Evolutionary conservation across 2,797 vertebrate genomes (phyloP).

Genomic region (Hemitrygon akajei): DNA sequence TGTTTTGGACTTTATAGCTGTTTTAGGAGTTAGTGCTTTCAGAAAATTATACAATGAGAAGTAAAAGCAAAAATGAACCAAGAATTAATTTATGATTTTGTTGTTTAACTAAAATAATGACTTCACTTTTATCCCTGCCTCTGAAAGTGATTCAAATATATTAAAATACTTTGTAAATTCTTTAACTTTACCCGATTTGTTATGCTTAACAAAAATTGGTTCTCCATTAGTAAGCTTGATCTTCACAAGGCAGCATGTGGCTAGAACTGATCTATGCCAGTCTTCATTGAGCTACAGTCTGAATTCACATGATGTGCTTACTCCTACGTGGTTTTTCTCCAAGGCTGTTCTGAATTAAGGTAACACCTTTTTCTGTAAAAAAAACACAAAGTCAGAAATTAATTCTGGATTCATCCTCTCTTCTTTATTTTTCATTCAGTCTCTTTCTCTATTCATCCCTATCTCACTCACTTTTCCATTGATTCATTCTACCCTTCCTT

Average conservation of each 20-base stretch:
- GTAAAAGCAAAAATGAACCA: background rate
- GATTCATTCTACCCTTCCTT: background rate
- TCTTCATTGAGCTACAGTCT: background rate
- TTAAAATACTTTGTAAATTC: constrained; percentile 6
- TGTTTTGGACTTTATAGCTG: background rate
- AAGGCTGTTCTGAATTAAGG: constrained; percentile 49
- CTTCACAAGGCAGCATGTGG: constrained; percentile 1
- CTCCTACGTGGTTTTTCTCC: constrained; percentile 54
- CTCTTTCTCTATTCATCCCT: background rate
- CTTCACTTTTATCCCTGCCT: background rate
- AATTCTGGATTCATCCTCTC: constrained; percentile 37
- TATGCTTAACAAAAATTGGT: background rate
- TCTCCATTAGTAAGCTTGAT: background rate
- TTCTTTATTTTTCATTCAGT: constrained; percentile 43
- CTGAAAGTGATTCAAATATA: background rate
- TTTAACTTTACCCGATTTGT: background rate
- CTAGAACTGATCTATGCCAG: background rate
- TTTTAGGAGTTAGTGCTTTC: background rate
- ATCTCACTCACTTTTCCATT: too few species aligned
- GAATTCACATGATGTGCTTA: constrained; percentile 53
- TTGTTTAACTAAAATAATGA: background rate
- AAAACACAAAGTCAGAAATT: constrained; percentile 42
- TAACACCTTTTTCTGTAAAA: constrained; percentile 59
- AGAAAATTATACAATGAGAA: background rate
- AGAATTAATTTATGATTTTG: too few species aligned